phyloP scores from a whole-genome alignment of 2,797 vertebrate genomes.

The Apodemus agrarius region DNA sequence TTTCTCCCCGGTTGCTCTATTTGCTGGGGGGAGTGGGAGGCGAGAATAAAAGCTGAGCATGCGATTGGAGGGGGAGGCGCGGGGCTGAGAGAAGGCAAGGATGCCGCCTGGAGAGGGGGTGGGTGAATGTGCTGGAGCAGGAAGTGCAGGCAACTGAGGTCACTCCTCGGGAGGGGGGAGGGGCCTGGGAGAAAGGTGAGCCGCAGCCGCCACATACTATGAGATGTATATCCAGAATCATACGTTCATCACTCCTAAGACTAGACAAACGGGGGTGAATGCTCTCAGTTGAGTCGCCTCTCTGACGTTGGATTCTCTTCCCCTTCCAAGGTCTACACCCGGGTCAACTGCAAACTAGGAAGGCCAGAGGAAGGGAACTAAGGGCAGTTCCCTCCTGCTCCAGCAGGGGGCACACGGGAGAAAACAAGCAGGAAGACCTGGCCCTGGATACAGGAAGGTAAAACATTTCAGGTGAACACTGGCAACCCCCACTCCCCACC shows the following conservation, averaged over 20 bases:
- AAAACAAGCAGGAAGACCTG: not conserved
- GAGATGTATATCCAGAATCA: not conserved
- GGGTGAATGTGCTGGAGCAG: fast-evolving
- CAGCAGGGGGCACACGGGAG: constrained; percentile 46
- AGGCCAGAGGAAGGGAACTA: not conserved
- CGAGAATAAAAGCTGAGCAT: constrained; percentile 1
- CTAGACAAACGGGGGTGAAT: not conserved
- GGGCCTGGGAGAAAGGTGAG: not conserved
- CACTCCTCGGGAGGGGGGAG: not conserved
- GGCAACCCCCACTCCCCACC: fast-evolving
- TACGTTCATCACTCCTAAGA: not conserved
- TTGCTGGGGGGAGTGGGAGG: constrained; percentile 39
- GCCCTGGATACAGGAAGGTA: not conserved
- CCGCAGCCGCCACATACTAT: not conserved
- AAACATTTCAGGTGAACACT: not conserved
- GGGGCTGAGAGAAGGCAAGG: not conserved
- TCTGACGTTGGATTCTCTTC: not conserved
- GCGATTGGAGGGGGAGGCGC: not conserved
- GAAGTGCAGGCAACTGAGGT: not conserved
- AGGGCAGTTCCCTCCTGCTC: not conserved
- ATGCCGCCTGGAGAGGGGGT: not conserved
- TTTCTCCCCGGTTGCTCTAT: not conserved
- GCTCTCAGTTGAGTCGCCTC: not conserved
- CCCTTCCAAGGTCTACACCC: not conserved
- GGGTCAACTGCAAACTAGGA: not conserved